phyloP scores from a whole-genome alignment of 1,140 invertebrate genomes.

The Macrobrachium rosenbergii region DNA sequence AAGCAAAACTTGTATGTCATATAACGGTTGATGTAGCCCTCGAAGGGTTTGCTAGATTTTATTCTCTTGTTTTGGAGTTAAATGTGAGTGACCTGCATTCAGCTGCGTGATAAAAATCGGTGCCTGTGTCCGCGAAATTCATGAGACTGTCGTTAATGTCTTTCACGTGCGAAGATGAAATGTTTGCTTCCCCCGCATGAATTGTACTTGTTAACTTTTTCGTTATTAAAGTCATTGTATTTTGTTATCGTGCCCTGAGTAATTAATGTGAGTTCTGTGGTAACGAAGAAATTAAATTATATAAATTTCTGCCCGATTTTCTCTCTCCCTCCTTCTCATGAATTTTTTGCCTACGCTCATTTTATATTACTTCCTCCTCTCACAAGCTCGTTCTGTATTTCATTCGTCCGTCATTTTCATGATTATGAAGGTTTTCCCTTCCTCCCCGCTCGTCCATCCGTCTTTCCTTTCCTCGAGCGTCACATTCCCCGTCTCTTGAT shows the following conservation, averaged over 20 bases:
- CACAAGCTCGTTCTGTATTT: background rate
- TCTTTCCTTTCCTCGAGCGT: background rate
- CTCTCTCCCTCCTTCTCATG: constrained; percentile 9
- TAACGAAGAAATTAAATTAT: background rate
- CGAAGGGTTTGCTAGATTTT: too few relatives aligned
- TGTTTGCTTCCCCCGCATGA: too few relatives aligned
- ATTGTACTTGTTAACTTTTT: too few relatives aligned
- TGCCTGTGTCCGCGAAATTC: too few relatives aligned
- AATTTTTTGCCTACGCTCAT: background rate
- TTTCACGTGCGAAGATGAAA: too few relatives aligned
- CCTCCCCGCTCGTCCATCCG: background rate
- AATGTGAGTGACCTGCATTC: too few relatives aligned
- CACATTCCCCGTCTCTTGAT: background rate
- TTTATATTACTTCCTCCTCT: background rate
- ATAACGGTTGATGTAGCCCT: too few relatives aligned
- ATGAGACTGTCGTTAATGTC: too few relatives aligned
- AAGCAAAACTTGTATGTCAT: too few relatives aligned
- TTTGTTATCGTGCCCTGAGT: background rate
- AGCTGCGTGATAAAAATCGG: too few relatives aligned
- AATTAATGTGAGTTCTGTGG: background rate
- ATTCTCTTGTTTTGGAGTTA: too few relatives aligned
- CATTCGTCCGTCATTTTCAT: background rate
- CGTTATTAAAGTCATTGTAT: background rate
- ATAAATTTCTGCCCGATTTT: background rate
- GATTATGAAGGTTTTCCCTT: background rate